phyloP scores from a whole-genome alignment of 2,797 vertebrate species.

The Arrhamphus sclerolepis region DNA sequence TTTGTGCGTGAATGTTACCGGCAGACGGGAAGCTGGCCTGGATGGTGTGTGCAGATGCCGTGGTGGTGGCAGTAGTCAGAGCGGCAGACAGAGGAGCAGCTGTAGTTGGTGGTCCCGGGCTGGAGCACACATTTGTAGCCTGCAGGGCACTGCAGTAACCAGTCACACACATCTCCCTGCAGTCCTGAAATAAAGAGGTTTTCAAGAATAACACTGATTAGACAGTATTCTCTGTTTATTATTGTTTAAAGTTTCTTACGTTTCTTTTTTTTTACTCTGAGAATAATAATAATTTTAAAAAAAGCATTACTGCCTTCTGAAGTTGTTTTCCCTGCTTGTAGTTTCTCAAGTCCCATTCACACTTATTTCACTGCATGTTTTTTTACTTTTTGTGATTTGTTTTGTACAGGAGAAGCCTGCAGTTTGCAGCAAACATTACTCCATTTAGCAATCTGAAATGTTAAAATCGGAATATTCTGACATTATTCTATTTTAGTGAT shows the following conservation, averaged over 20 bases:
- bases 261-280: not conserved
- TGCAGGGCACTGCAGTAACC: slow-evolving; percentile 81
- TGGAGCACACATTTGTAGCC: slow-evolving; percentile 79
- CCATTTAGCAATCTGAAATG: too few relatives aligned
- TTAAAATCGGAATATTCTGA: too few relatives aligned
- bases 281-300: too few relatives aligned
- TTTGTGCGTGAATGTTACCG: slow-evolving; percentile 70
- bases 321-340: too few relatives aligned
- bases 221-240: not conserved
- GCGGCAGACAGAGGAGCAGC: slow-evolving; percentile 87
- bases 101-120: slow-evolving; percentile 61
- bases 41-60: slow-evolving; percentile 87
- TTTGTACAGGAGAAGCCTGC: too few relatives aligned
- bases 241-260: not conserved
- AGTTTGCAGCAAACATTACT: too few relatives aligned
- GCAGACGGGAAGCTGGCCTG: slow-evolving; percentile 80
- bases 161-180: slow-evolving; percentile 77
- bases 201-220: not conserved
- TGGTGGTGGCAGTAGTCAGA: slow-evolving; percentile 85
- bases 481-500: too few relatives aligned
- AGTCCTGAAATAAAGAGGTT: slow-evolving; percentile 62
- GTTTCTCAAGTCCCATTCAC: too few relatives aligned
- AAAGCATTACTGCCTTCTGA: too few relatives aligned
- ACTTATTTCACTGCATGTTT: too few relatives aligned
- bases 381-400: too few relatives aligned